Evolutionary conservation across 2,113 vertebrate genomes (phyloP), one percentile per base, ranked within the genome.

Genomic region (Danionella cerebrum): DNA sequence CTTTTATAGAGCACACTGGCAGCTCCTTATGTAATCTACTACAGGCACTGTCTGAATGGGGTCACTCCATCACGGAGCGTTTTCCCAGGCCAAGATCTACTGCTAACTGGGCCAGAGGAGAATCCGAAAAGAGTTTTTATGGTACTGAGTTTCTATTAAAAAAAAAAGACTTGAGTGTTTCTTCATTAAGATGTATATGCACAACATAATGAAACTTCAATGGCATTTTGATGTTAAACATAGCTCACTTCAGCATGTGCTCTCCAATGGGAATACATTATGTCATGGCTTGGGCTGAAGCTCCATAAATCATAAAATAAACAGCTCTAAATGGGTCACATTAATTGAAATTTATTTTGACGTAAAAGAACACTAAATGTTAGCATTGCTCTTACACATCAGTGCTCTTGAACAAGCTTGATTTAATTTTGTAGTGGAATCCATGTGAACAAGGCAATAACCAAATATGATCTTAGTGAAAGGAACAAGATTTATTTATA

Each of bases 1-100:
- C 27, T 62, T 47, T 62, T 47, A 45, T 47, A 62, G 58, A 19
- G 27, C 58, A 59, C 38, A 41, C 36, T 59, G 22, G 39, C 57
- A 60, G 31, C 39, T 60, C 13, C 59, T 63, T 63, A 63, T 48
- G 59, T 63, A 63, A 63, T 36, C 31, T 57, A 38, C 10, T 42
- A 60, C 57, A 60, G 39, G 39, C 39, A 19, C 24, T 60, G 14
- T 21, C 25, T 45, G 24, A 60, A 60, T 60, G 57, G 39, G 57
- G 57, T 60, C 39, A 60, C 57, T 44, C n/a, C 25, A 44, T 45
- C 27, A 22, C 7, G n/a, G 29, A 44, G 57, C 39, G 29, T 44
- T 54, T 29, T 27, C 57, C 33, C 39, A 21, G 25, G 38, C 38
- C 36, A 42, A 42, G 24, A 59, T 59, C 38, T 29, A 10, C 36